phyloP scores from a whole-genome alignment of 2,797 vertebrate genomes.

The Urophycis tenuis region DNA sequence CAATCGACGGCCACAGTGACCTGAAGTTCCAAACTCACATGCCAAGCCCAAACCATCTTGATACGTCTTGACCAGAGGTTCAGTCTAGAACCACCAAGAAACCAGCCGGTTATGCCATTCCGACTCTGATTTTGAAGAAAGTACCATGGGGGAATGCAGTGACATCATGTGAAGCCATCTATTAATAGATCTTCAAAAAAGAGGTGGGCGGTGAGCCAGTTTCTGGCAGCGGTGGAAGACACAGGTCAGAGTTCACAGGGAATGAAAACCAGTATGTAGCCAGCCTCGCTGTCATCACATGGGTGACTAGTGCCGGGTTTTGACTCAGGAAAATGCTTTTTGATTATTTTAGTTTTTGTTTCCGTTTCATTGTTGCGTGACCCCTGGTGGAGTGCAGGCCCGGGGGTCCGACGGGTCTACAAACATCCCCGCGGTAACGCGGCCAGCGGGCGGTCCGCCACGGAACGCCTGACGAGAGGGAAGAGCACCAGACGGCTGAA shows the following conservation, averaged over 20 bases:
- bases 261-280: not conserved
- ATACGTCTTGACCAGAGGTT: not conserved
- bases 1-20: not conserved
- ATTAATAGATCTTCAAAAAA: not conserved
- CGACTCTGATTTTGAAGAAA: not conserved
- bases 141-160: not conserved
- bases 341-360: constrained; percentile 71
- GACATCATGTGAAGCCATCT: not conserved
- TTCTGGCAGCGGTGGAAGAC: not conserved
- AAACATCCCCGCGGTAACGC: not conserved
- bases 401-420: constrained; percentile 31
- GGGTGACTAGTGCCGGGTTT: constrained; percentile 45
- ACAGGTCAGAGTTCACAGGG: not conserved
- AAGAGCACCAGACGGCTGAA: not conserved
- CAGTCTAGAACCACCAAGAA: not conserved
- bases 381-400: constrained; percentile 51
- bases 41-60: not conserved
- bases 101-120: not conserved
- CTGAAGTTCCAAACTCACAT: not conserved
- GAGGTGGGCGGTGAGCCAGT: not conserved
- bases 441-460: not conserved
- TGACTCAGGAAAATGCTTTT: constrained; percentile 68
- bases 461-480: not conserved
- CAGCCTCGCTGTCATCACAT: constrained; percentile 6
- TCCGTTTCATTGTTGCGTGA: constrained; percentile 68